Conservation (phyloP, 2,888 invertebrate genomes). For the Drosophila kambysellisi region DNA sequence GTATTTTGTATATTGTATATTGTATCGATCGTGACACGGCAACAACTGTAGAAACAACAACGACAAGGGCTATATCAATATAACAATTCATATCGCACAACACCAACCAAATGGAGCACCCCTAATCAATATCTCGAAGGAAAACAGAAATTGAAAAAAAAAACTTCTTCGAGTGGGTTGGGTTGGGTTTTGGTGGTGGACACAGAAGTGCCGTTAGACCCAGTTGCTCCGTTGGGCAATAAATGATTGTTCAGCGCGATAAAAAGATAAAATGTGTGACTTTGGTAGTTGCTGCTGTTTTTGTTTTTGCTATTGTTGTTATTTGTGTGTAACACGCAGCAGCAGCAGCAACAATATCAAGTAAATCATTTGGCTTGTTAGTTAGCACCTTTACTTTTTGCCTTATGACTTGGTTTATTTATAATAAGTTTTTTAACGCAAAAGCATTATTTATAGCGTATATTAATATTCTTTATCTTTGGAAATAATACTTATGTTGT, state of each 20-base stretch:
- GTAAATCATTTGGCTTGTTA: conserved; percentile 69
- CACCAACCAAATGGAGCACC: conserved; percentile 33
- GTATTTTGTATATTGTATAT: conserved; percentile 28
- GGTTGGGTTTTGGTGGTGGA: conserved; percentile 12
- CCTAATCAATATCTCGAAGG: conserved; percentile 76
- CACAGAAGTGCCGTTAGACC: conserved; percentile 49
- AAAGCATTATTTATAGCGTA: conserved; percentile 82
- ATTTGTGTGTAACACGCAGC: conserved; percentile 63
- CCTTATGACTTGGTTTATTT: conserved; percentile 71
- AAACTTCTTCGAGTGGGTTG: conserved; percentile 60
- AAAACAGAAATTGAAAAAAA: conserved; percentile 7
- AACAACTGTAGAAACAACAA: conserved; percentile 26
- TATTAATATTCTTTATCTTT: conserved; percentile 84
- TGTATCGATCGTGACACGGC: conserved; percentile 55
- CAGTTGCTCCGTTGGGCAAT: conserved; percentile 71
- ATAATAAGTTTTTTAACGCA: conserved; percentile 71
- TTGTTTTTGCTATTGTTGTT: conserved; percentile 44
- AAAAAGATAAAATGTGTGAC: conserved; percentile 82
- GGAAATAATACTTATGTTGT: conserved; percentile 62
- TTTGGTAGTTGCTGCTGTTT: conserved; percentile 43
- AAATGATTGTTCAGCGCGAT: conserved; percentile 82
- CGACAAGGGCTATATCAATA: conserved; percentile 44
- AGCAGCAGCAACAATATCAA: conserved; percentile 45
- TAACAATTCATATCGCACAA: conserved; percentile 53
- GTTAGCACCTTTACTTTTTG: conserved; percentile 67